These are phyloP conservation scores for Acestrorhynchus altus DNA, from an alignment of 2,797 vertebrate genomes.

Conservation along the genomic window DNA sequence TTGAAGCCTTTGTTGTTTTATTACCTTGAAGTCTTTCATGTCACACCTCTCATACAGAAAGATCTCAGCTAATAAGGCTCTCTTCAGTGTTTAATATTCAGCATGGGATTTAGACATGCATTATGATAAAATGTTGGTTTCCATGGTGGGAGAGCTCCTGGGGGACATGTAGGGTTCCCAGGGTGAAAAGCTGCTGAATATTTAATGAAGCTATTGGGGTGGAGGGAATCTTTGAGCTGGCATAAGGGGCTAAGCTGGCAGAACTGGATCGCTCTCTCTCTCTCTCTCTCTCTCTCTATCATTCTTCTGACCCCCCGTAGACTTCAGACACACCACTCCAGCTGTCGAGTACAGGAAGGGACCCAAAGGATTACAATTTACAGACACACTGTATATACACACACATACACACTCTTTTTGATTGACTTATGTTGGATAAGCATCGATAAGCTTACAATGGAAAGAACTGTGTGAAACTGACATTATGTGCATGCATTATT, in stretches of 20 bases:
- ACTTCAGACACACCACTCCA: conserved; percentile 40
- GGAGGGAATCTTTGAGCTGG: conserved; percentile 58
- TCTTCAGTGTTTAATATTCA: conserved; percentile 53
- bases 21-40: conserved; percentile 25
- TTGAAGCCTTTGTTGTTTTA: conserved; percentile 33
- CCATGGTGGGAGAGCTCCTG: conserved; percentile 30
- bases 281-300: conserved; percentile 7
- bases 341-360: conserved; percentile 31
- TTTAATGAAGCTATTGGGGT: conserved; percentile 57
- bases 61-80: conserved; percentile 31
- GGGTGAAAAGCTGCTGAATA: conserved; percentile 55
- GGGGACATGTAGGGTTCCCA: conserved; percentile 16
- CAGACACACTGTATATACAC: conserved; percentile 11
- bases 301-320: conserved; percentile 30
- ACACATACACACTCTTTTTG: not conserved
- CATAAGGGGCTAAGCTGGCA: conserved; percentile 29
- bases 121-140: conserved; percentile 39
- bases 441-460: not conserved
- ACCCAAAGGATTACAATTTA: conserved; percentile 6
- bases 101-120: conserved; percentile 26
- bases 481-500: not conserved
- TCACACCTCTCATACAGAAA: not conserved
- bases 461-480: not conserved
- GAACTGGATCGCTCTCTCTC: conserved; percentile 5
- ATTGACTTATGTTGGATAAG: not conserved